phyloP scores from a whole-genome alignment of 2,113 vertebrate species.

The Gymnorhina tibicen region DNA sequence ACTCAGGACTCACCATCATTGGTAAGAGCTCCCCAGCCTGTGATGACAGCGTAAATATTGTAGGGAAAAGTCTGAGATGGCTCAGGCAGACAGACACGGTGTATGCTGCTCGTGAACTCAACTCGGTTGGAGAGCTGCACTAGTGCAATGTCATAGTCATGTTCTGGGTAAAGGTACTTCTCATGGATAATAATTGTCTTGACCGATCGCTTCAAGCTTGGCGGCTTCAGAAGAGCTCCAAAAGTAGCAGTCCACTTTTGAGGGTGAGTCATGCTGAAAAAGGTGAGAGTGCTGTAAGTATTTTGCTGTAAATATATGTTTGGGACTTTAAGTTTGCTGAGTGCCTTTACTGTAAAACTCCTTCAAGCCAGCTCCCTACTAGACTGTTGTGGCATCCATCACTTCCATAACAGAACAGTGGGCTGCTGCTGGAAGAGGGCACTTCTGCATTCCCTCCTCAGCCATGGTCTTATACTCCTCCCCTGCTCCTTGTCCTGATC shows the following conservation, averaged over 20 bases:
- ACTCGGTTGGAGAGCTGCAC: slow-evolving; percentile 82
- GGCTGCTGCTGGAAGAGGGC: background rate
- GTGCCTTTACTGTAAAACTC: background rate
- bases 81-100: slow-evolving; percentile 83
- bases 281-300: slow-evolving; percentile 4
- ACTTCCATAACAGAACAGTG: background rate
- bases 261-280: slow-evolving; percentile 69
- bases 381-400: background rate
- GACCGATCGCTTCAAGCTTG: slow-evolving; percentile 63
- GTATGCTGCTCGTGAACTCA: slow-evolving; percentile 69
- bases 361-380: background rate
- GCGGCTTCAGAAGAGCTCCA: slow-evolving; percentile 76
- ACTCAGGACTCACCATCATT: slow-evolving; percentile 59
- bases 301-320: background rate
- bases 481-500: background rate
- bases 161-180: slow-evolving; percentile 75
- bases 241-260: slow-evolving; percentile 80
- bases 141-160: slow-evolving; percentile 84
- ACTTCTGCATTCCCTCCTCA: background rate
- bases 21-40: slow-evolving; percentile 85
- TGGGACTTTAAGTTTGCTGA: background rate
- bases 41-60: slow-evolving; percentile 73
- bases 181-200: slow-evolving; percentile 83
- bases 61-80: slow-evolving; percentile 68
- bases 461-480: background rate